phyloP scores from a whole-genome alignment of 2,797 vertebrate species.

The Momotus momota region DNA sequence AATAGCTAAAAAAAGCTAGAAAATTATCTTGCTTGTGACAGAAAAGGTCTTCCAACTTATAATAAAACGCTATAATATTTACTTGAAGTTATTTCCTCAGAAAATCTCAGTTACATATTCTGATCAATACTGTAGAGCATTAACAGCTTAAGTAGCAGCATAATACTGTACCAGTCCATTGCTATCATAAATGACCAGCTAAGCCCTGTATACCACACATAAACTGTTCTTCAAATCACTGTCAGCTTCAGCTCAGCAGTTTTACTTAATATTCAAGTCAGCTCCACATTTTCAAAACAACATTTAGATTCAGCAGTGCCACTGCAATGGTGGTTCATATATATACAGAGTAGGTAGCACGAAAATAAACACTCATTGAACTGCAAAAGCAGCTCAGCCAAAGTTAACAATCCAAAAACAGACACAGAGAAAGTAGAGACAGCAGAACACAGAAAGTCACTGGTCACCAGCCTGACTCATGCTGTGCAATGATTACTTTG shows the following conservation, averaged over 20 bases:
- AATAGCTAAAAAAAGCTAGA: not conserved
- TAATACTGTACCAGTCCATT: not conserved
- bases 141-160: not conserved
- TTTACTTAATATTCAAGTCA: constrained; percentile 21
- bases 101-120: not conserved
- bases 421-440: not conserved
- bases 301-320: constrained; percentile 12
- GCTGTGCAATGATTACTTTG: not conserved
- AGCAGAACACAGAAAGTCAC: constrained; percentile 1
- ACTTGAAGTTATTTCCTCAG: not conserved
- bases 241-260: not conserved
- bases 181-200: not conserved
- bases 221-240: not conserved
- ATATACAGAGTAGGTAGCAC: not conserved
- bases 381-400: constrained; percentile 37
- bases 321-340: not conserved
- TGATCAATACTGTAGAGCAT: not conserved
- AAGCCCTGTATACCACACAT: not conserved
- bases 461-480: not conserved
- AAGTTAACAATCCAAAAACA: constrained; percentile 36
- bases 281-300: constrained; percentile 28
- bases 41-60: not conserved
- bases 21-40: not conserved
- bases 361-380: constrained; percentile 27
- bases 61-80: not conserved